phyloP scores from a whole-genome alignment of 2,888 invertebrate species.

The Megalurothrips usitatus region DNA sequence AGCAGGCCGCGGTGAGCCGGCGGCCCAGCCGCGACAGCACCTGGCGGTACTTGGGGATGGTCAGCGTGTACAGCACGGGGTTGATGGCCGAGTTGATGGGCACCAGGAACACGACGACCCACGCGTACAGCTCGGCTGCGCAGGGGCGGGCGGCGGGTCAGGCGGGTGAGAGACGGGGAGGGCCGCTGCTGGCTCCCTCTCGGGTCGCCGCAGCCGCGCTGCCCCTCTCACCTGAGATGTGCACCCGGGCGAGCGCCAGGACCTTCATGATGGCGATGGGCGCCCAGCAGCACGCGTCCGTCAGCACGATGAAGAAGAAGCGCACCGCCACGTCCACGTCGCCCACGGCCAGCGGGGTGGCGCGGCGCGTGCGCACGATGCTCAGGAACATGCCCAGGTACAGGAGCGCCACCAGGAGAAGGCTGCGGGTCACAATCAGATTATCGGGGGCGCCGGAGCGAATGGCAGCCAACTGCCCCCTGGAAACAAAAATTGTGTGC shows the following conservation, averaged over 20 bases:
- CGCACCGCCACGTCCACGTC: conserved; percentile 62
- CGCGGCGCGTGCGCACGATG: conserved; percentile 58
- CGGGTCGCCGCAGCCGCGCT: no score
- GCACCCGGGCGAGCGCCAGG: conserved; percentile 53
- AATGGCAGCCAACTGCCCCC: conserved; percentile 68
- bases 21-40: conserved; percentile 7
- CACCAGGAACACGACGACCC: conserved; percentile 62
- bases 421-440: conserved; percentile 42
- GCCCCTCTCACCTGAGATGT: conserved; percentile 50
- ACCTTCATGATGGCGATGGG: conserved; percentile 63
- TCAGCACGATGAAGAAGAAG: conserved; percentile 66
- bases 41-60: conserved; percentile 58
- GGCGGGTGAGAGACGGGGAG: no score
- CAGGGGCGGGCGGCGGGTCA: neutral
- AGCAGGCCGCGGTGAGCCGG: neutral
- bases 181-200: no score
- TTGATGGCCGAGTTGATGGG: conserved; percentile 64
- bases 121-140: conserved; percentile 59
- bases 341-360: conserved; percentile 54
- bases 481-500: conserved; percentile 68
- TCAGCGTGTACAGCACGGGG: conserved; percentile 63
- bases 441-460: conserved; percentile 59
- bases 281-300: conserved; percentile 66
- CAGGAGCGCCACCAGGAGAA: conserved; percentile 55
- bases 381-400: conserved; percentile 61